Percentiles rank a stretch among this genome's conserved stretches.
Conservation (phyloP, 2,113 vertebrate species). For the Pedetes capensis region DNA sequence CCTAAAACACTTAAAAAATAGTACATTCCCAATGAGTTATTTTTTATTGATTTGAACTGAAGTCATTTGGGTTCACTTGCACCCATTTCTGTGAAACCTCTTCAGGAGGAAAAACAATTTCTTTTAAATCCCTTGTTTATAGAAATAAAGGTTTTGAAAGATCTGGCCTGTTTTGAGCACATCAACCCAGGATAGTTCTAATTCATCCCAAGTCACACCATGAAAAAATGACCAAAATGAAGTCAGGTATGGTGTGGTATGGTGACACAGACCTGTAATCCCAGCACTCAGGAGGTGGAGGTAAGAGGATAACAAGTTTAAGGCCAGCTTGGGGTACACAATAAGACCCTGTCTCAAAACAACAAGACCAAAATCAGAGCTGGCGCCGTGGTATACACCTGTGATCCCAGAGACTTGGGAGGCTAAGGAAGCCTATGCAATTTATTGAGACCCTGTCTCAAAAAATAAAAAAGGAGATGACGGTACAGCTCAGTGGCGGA, state of each 20-base stretch:
- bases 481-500: too few relatives aligned
- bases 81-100: background rate
- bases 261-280: background rate
- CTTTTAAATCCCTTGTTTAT: background rate
- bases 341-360: background rate
- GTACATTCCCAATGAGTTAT: background rate
- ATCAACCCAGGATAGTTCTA: background rate
- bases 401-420: too few relatives aligned
- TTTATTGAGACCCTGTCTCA: background rate
- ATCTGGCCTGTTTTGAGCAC: background rate
- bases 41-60: background rate
- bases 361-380: too few relatives aligned
- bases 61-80: background rate
- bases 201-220: background rate
- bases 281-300: background rate
- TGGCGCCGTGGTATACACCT: too few relatives aligned
- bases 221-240: background rate
- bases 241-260: background rate
- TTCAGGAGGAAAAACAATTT: background rate
- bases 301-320: background rate
- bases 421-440: too few relatives aligned
- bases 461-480: too few relatives aligned
- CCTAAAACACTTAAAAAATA: background rate
- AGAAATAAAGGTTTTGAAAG: slow-evolving; percentile 8
- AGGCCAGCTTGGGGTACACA: background rate